A percentile compares a stretch with the other conserved stretches of the same genome.
phyloP scores from a whole-genome alignment of 2,888 invertebrate genomes.

The Diaprepes abbreviatus region DNA sequence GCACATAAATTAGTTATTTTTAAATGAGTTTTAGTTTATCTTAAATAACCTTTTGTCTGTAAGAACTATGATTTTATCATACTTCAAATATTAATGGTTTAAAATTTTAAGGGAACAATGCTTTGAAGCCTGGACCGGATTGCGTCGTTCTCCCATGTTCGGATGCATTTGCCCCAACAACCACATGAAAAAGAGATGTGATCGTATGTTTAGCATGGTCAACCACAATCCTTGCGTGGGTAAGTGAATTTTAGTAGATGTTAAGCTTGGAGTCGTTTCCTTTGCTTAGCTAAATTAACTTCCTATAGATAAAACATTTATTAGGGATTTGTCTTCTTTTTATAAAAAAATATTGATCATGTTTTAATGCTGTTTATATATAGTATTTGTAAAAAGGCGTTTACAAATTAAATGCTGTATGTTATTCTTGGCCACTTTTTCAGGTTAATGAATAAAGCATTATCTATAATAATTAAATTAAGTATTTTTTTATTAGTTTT shows the following conservation, averaged over 20 bases:
- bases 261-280: slow-evolving; percentile 34
- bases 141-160: slow-evolving; percentile 90
- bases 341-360: not conserved
- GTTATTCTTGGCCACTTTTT: too few relatives aligned
- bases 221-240: slow-evolving; percentile 96
- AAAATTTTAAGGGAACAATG: slow-evolving; percentile 79
- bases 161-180: slow-evolving; percentile 94
- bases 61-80: too few relatives aligned
- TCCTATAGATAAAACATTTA: not conserved
- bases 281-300: slow-evolving; percentile 30
- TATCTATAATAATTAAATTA: too few relatives aligned
- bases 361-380: slow-evolving; percentile 22
- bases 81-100: too few relatives aligned
- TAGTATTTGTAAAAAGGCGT: too few relatives aligned
- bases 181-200: slow-evolving; percentile 90
- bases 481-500: too few relatives aligned
- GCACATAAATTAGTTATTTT: too few relatives aligned
- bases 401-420: too few relatives aligned
- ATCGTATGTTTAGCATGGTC: slow-evolving; percentile 88
- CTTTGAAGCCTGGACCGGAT: slow-evolving; percentile 89
- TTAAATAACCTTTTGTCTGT: too few relatives aligned
- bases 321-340: not conserved
- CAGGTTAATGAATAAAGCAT: too few relatives aligned
- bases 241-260: slow-evolving; percentile 71
- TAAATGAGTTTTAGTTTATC: too few relatives aligned